Evolutionary conservation across 2,113 vertebrate species (phyloP).

Genomic region (Esox niger): DNA sequence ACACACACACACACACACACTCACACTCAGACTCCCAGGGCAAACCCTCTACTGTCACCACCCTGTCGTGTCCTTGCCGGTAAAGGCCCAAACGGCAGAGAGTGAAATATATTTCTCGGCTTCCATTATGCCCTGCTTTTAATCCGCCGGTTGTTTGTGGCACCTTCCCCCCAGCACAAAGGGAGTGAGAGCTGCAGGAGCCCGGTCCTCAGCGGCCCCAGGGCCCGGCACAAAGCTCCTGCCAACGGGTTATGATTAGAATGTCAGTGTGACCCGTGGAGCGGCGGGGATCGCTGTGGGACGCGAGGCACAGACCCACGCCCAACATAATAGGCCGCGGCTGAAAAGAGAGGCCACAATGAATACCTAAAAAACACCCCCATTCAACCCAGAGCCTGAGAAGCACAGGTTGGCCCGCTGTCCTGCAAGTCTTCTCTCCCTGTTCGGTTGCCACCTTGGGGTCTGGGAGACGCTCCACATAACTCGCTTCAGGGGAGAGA

Average conservation of each 20-base stretch:
- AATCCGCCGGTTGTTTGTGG: conserved; percentile 49
- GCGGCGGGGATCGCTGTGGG: conserved; percentile 49
- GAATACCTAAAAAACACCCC: conserved; percentile 61
- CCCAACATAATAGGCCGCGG: conserved; percentile 41
- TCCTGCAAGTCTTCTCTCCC: conserved; percentile 46
- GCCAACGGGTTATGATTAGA: conserved; percentile 67
- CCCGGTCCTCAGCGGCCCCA: conserved; percentile 53
- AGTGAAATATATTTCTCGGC: conserved; percentile 53
- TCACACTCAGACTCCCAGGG: background rate
- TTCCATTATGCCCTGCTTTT: conserved; percentile 53
- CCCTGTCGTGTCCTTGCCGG: conserved; percentile 14
- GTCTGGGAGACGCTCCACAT: conserved; percentile 60
- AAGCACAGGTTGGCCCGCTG: conserved; percentile 41
- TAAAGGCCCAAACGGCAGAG: conserved; percentile 9
- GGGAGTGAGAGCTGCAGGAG: conserved; percentile 57
- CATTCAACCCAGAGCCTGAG: conserved; percentile 10
- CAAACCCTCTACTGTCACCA: background rate
- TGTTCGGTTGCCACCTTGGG: conserved; percentile 25
- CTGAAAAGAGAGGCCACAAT: conserved; percentile 58
- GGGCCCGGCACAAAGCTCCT: conserved; percentile 59
- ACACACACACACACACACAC: background rate
- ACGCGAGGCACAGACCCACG: conserved; percentile 60
- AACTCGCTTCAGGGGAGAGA: too few species aligned
- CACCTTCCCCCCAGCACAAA: conserved; percentile 60
- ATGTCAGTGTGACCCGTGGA: conserved; percentile 55